These are phyloP conservation scores for Climacteris rufus DNA, from an alignment of 2,113 vertebrate genomes.

Conservation along the genomic window DNA sequence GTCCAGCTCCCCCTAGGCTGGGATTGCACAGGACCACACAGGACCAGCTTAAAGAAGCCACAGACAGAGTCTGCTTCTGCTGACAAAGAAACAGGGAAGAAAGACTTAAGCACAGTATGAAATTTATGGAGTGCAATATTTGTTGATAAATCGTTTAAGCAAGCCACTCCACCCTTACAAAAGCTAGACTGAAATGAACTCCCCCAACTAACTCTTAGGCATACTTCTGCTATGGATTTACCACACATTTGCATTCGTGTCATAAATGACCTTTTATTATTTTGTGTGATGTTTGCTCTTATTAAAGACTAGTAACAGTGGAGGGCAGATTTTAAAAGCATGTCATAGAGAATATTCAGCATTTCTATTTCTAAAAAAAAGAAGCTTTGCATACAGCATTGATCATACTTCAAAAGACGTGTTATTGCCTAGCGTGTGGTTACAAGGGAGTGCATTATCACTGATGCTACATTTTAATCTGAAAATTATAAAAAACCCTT, in stretches of 20 bases:
- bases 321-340: constrained; percentile 53
- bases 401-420: constrained; percentile 38
- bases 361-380: constrained; percentile 38
- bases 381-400: constrained; percentile 24
- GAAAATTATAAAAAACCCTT: neutral
- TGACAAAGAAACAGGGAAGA: neutral
- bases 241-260: constrained; percentile 57
- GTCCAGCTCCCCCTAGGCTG: neutral
- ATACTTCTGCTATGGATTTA: constrained; percentile 29
- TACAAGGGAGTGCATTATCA: constrained; percentile 31
- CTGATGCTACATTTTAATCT: constrained; percentile 25
- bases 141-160: constrained; percentile 15
- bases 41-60: neutral
- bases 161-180: neutral
- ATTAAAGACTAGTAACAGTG: constrained; percentile 52
- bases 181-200: neutral
- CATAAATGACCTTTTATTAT: constrained; percentile 70
- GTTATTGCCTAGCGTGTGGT: constrained; percentile 14
- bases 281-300: constrained; percentile 63
- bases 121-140: neutral
- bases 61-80: neutral
- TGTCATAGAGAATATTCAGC: constrained; percentile 38
- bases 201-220: neutral
- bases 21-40: neutral
- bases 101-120: neutral